phyloP scores from a whole-genome alignment of 2,113 vertebrate species.

The Hylia prasina region DNA sequence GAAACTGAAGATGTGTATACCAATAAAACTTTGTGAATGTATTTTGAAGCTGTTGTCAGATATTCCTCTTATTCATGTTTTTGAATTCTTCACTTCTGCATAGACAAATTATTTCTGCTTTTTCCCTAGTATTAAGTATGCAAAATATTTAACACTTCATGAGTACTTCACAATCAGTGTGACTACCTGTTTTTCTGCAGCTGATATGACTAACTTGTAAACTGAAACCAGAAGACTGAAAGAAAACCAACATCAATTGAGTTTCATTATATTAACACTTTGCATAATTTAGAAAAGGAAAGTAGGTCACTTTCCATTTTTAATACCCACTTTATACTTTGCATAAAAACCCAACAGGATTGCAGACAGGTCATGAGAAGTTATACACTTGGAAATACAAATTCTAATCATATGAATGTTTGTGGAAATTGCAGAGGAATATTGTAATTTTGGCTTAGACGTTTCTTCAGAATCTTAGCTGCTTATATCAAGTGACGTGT shows the following conservation, averaged over 20 bases:
- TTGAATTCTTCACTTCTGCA: not conserved
- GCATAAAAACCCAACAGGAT: not conserved
- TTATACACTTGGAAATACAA: not conserved
- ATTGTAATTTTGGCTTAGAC: not conserved
- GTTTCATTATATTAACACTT: constrained; percentile 7
- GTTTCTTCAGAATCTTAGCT: not conserved
- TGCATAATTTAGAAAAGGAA: not conserved
- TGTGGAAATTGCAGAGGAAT: not conserved
- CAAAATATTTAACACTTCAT: not conserved
- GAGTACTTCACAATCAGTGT: not conserved
- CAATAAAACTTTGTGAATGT: not conserved
- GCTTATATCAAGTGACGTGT: not conserved
- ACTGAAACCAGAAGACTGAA: constrained; percentile 15
- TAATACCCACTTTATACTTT: not conserved
- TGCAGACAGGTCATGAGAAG: not conserved
- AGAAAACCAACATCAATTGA: not conserved
- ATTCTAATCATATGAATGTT: not conserved
- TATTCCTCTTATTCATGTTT: not conserved
- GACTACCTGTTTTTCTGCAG: not conserved
- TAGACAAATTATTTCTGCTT: not conserved
- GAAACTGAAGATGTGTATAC: not conserved
- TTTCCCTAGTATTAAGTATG: not conserved
- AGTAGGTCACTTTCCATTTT: constrained; percentile 28
- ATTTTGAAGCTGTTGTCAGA: not conserved
- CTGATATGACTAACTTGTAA: not conserved